A percentile compares a stretch with the other conserved stretches of the same genome.
Evolutionary conservation across 2,888 invertebrate genomes (phyloP).

Genomic region (Leptinotarsa juncta): DNA sequence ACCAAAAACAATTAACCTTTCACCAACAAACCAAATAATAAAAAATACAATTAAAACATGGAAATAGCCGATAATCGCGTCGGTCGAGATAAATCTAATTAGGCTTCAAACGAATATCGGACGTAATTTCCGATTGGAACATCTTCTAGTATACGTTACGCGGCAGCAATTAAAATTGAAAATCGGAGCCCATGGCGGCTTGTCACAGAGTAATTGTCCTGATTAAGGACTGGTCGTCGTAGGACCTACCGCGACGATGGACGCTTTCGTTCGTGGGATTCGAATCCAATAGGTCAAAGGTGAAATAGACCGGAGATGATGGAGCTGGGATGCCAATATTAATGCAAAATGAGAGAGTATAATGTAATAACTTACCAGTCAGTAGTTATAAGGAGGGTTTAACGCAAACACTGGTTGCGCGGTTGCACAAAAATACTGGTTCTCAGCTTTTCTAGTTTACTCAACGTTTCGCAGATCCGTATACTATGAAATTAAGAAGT

Average conservation of each 20-base stretch:
- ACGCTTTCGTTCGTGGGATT: constrained; percentile 44
- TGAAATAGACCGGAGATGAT: constrained; percentile 24
- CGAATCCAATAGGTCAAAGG: constrained; percentile 37
- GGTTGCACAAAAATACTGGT: too few relatives aligned
- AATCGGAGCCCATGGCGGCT: constrained; percentile 36
- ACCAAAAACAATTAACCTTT: constrained; percentile 15
- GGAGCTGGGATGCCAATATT: constrained; percentile 8
- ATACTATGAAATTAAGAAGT: too few relatives aligned
- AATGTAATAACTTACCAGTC: background rate
- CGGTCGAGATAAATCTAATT: constrained; percentile 36
- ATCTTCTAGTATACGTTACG: constrained; percentile 29
- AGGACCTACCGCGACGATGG: constrained; percentile 47
- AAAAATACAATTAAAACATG: constrained; percentile 8
- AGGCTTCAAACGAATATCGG: constrained; percentile 25
- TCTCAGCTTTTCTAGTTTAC: too few relatives aligned
- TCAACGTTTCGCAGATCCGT: too few relatives aligned
- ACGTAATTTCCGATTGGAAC: constrained; percentile 34
- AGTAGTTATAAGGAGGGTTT: background rate
- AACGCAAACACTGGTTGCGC: background rate
- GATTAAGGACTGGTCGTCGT: constrained; percentile 42
- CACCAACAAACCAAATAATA: constrained; percentile 1
- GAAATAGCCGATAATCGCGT: constrained; percentile 22
- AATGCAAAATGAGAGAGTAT: constrained; percentile 5
- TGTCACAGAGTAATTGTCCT: constrained; percentile 42
- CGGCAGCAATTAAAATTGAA: constrained; percentile 32